Percentiles rank a stretch among this genome's conserved stretches.
These are phyloP conservation scores for Chaetops frenatus DNA, from an alignment of 2,113 vertebrate species.

Conservation along the genomic window DNA sequence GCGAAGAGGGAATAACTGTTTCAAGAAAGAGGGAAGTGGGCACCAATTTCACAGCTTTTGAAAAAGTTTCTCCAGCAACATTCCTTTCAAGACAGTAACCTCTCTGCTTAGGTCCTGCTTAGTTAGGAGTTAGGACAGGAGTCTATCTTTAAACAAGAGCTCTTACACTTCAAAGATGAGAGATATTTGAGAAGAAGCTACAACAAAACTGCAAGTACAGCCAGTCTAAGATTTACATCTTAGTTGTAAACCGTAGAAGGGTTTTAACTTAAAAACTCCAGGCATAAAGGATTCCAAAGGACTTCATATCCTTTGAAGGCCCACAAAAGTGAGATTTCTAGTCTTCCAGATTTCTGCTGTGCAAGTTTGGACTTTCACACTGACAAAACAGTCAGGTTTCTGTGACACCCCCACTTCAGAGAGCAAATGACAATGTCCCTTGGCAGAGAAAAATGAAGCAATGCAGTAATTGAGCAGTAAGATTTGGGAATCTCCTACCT, in stretches of 20 bases:
- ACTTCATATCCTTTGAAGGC: background rate
- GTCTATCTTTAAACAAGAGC: background rate
- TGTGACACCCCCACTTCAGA: background rate
- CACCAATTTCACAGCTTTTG: background rate
- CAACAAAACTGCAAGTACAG: background rate
- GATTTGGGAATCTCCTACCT: background rate
- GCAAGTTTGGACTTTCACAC: background rate
- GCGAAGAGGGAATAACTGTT: background rate
- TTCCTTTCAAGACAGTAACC: background rate
- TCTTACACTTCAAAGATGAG: background rate
- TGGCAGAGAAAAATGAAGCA: background rate
- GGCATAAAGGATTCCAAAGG: background rate
- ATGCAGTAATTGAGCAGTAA: background rate
- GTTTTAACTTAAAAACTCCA: no score
- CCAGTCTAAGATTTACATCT: background rate
- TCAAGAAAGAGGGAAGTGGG: background rate
- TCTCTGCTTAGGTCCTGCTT: background rate
- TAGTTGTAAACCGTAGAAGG: background rate
- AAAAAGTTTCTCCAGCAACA: background rate
- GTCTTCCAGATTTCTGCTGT: background rate
- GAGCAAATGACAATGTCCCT: background rate
- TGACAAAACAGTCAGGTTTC: background rate
- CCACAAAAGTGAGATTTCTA: background rate
- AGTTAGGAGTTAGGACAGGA: background rate
- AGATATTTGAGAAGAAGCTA: background rate